A percentile compares a stretch with the other conserved stretches of the same genome.
phyloP scores from a whole-genome alignment of 2,797 vertebrate genomes.

The Centropyge bicolor region DNA sequence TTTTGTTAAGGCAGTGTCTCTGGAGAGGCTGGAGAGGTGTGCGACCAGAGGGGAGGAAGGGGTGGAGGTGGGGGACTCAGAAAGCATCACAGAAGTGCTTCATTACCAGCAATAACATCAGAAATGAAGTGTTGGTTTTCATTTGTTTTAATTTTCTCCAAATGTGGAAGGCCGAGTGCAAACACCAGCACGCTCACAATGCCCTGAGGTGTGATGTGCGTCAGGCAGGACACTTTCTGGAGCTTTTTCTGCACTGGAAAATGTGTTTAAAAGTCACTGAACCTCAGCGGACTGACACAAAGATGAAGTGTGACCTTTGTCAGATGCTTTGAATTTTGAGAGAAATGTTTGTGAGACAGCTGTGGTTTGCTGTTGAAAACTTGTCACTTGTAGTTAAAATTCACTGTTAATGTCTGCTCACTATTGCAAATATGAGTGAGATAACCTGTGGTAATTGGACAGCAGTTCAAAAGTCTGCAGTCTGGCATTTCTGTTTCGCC shows the following conservation, averaged over 20 bases:
- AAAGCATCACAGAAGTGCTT: constrained; percentile 78
- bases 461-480: too few species aligned
- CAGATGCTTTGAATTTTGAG: constrained; percentile 24
- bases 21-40: constrained; percentile 77
- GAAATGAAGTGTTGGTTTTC: constrained; percentile 85
- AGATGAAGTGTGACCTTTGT: constrained; percentile 57
- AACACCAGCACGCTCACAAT: constrained; percentile 68
- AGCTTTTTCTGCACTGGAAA: constrained; percentile 55
- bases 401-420: background rate
- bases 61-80: constrained; percentile 37
- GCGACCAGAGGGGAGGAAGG: constrained; percentile 52
- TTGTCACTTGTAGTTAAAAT: background rate
- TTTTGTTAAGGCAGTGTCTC: constrained; percentile 79
- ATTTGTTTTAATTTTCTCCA: constrained; percentile 85
- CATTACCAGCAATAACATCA: constrained; percentile 84
- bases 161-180: constrained; percentile 69
- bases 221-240: constrained; percentile 58
- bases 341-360: constrained; percentile 5
- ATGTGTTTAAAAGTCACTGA: constrained; percentile 60
- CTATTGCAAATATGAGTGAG: background rate
- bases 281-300: constrained; percentile 47
- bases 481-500: too few species aligned
- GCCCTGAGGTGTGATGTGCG: constrained; percentile 80
- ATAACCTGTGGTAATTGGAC: background rate
- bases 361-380: background rate